These are phyloP conservation scores for Pachyseris speciosa DNA, from an alignment of 64 coral and sea anemone species.

Conservation along the genomic window DNA sequence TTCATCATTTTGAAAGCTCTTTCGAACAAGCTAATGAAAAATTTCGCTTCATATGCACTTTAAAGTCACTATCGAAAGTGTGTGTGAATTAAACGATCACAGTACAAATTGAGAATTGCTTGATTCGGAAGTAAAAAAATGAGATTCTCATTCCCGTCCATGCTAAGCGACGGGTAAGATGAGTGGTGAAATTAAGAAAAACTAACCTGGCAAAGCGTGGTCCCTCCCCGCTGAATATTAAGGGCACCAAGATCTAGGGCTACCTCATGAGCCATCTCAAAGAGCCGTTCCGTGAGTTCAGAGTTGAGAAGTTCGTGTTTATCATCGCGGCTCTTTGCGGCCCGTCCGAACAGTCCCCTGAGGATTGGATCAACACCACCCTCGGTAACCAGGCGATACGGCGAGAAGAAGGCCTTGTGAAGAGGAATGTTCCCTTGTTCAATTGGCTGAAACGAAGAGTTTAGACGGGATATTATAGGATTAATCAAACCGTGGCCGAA, in stretches of 20 bases:
- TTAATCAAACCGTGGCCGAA: slow-evolving; percentile 94
- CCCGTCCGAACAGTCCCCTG: slow-evolving; percentile 81
- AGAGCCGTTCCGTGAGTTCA: slow-evolving; percentile 89
- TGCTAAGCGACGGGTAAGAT: background rate
- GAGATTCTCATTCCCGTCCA: background rate
- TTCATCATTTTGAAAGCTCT: too few relatives aligned
- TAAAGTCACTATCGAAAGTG: too few relatives aligned
- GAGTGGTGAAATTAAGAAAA: background rate
- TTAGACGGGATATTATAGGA: slow-evolving; percentile 89
- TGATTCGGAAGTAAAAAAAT: background rate
- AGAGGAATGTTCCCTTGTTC: slow-evolving; percentile 90
- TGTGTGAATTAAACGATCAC: too few relatives aligned
- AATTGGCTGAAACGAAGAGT: slow-evolving; percentile 86
- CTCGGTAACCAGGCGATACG: slow-evolving; percentile 92
- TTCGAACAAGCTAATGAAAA: too few relatives aligned
- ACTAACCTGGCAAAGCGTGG: slow-evolving; percentile 85
- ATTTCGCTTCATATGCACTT: too few relatives aligned
- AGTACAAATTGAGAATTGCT: background rate
- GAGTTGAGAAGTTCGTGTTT: slow-evolving; percentile 84
- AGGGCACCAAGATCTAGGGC: slow-evolving; percentile 96
- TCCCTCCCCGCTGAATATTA: slow-evolving; percentile 92
- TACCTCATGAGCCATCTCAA: slow-evolving; percentile 94
- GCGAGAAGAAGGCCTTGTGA: slow-evolving; percentile 98
- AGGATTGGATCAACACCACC: slow-evolving; percentile 93
- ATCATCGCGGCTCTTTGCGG: slow-evolving; percentile 74